Evolutionary conservation across 2,797 vertebrate genomes (phyloP).

Genomic region (Sylvia borin): DNA sequence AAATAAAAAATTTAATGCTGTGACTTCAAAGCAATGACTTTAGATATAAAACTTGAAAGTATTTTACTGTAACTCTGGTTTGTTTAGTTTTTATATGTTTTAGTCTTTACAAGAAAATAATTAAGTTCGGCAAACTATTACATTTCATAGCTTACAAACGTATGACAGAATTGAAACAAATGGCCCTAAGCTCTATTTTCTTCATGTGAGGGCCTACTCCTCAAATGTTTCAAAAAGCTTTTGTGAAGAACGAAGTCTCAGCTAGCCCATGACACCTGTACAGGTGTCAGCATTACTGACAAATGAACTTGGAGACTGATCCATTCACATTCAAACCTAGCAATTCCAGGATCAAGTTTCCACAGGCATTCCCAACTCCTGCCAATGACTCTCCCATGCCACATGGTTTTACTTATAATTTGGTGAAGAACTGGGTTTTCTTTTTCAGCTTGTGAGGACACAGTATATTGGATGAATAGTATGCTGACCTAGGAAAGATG

Average conservation of each 20-base stretch:
- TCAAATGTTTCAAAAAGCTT: not conserved
- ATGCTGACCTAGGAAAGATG: not conserved
- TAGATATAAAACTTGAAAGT: not conserved
- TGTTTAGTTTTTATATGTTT: not conserved
- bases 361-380: not conserved
- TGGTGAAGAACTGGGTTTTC: not conserved
- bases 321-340: not conserved
- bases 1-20: not conserved
- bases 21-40: not conserved
- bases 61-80: not conserved
- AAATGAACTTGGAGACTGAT: conserved; percentile 3
- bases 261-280: conserved; percentile 44
- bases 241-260: conserved; percentile 46
- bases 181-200: conserved; percentile 67
- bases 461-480: not conserved
- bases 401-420: not conserved
- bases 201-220: conserved; percentile 71
- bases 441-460: not conserved
- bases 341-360: conserved; percentile 40
- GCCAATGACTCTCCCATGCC: not conserved
- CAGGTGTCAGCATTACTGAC: conserved; percentile 46
- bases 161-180: not conserved
- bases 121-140: not conserved
- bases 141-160: not conserved
- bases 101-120: not conserved